Evolutionary conservation across 2,888 invertebrate genomes (phyloP).

Genomic region (Scotopteryx bipunctaria): DNA sequence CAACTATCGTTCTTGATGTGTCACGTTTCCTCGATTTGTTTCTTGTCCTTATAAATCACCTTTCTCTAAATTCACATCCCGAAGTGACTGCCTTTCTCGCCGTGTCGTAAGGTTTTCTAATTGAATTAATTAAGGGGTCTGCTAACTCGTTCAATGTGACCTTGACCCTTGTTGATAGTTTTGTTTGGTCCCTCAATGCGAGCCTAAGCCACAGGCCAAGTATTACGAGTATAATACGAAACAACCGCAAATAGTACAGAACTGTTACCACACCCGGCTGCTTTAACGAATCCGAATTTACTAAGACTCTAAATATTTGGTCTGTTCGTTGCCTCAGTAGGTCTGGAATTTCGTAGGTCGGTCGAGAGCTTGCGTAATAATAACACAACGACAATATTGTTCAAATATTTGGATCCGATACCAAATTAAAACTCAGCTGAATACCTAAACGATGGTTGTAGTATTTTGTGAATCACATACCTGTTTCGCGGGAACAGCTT

Average conservation of each 20-base stretch:
- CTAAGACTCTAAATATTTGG: constrained; percentile 3
- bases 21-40: constrained; percentile 19
- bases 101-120: background rate
- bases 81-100: constrained; percentile 5
- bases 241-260: constrained; percentile 13
- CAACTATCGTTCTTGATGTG: constrained; percentile 16
- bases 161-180: background rate
- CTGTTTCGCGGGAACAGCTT: constrained; percentile 2
- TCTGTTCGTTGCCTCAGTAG: background rate
- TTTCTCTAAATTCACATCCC: constrained; percentile 15
- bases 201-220: constrained; percentile 4
- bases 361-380: background rate
- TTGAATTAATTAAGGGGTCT: background rate
- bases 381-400: background rate
- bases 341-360: background rate
- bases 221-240: constrained; percentile 27
- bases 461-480: constrained; percentile 4
- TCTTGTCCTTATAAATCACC: constrained; percentile 21
- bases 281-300: background rate
- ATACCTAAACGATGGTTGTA: background rate
- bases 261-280: background rate
- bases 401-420: constrained; percentile 9
- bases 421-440: constrained; percentile 10
- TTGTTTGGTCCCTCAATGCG: background rate
- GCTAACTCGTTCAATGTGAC: background rate